Base-by-base conservation (phyloP, 2,113 vertebrate species). In the Ifrita kowaldi region DNA sequence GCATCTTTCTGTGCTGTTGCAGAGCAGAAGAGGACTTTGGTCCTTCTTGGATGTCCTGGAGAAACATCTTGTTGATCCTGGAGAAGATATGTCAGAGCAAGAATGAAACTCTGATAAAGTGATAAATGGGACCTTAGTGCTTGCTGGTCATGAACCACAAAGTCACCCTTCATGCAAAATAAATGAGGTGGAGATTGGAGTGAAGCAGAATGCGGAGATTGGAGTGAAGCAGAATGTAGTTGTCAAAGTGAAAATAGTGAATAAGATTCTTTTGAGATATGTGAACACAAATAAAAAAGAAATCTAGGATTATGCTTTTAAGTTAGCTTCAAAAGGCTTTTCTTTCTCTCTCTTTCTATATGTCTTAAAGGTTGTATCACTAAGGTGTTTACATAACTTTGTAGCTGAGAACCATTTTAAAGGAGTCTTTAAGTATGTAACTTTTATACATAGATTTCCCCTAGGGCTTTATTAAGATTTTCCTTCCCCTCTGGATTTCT, bases 291-390 rank as follows among this genome's bases (percentile, higher is more conserved):
- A 85, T 64, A 57, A 55, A 79, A 73, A 87, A 59, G 64, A 86
- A 70, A 84, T 55, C 59, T 74, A 55, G 26, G 35, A 56, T 79
- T 87, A 11, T 37, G 67, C 70, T 85, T 95, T 93, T 74, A 94
- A 76, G 70, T 65, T 53, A 85, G 15, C 49, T 93, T 94, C 85
- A 91, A 85, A 95, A 87, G 46, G 9, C 10, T 87, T 94, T 68
- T 67, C 33, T 85, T 74, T 74, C 44, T 82, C 27, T 35, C 23
- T 55, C 39, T 39, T 42, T 82, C 19, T 69, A 0, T 49, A 26
- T 65, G 18, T 82, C 41, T 20, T 85, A 52, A 16, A 8, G 23
- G 90, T 80, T 41, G 8, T 84, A 89, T 81, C 70, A 69, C 60
- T 56, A 35, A 52, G 50, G 24, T 81, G 69, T 86, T 95, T 84